Evolutionary conservation across 1,140 invertebrate species (phyloP), one percentile per base, ranked within the genome.

Genomic region (Drosophila lacertosa): DNA sequence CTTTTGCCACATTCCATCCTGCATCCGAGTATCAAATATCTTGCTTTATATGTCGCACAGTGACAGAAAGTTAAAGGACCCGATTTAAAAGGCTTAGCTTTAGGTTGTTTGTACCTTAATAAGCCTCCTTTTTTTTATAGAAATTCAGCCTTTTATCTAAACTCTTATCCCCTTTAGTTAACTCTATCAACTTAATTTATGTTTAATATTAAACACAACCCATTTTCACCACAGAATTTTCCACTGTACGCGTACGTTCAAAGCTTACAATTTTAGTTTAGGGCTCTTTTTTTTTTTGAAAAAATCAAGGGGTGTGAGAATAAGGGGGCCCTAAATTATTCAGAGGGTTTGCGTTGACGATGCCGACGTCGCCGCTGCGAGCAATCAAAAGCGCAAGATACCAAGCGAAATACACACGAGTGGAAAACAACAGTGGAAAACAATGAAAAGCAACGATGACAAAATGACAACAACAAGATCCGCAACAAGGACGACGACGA

Each of bases 311-410:
- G 1, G 18, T n/a, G 42, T n/a, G 42, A 2, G 20, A 7, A 20
- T 1, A 26, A 18, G 24, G 33, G 29, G 39, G 45, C 64, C 69
- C 77, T 88, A 72, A 86, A 86, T 86, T 86, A 86, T 86, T 86
- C 77, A 86, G 82, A 58, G 62, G 71, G 74, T 57, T 62, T 60
- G 51, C 48, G 65, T 37, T 67, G 33, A 39, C 22, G 50, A 39
- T 51, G 62, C 51, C 29, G 65, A 51, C 51, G 58, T 39, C 67
- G 55, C 45, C 59, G 71, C 71, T 78, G 51, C 44, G 51, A 69
- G 64, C 78, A 82, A 76, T 74, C 78, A 82, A 77, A 82, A 72
- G 47, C 32, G 57, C 47, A 37, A 57, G 24, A 15, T 35, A 51
- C 35, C 13, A 42, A 24, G 10, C 20, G 15, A 57, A 29, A 29